Base-by-base conservation (phyloP, 2,113 vertebrate species). In the Micronycteris hirsuta region DNA sequence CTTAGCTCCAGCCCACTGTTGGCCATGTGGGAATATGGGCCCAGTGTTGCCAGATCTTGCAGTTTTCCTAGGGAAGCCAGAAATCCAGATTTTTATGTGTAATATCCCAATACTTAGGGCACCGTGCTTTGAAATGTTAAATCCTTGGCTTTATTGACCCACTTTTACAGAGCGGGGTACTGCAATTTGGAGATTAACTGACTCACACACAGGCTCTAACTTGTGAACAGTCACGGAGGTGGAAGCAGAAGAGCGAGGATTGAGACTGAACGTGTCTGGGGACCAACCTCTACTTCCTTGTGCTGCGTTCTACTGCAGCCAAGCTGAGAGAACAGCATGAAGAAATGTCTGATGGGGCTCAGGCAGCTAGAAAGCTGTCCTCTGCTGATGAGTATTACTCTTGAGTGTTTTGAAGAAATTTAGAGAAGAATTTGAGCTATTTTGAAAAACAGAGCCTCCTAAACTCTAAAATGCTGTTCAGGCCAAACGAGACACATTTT, bases 41-140 rank as follows among this genome's bases (percentile, higher is more conserved):
- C 41, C 31, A 28, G 10, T 77, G 11, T 87, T 73, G 63, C 61
- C 70, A 36, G 24, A 54, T 67, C 90, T 41, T 70, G 38, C 12
- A 56, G n/a, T 74, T 95, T 94, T 89, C 89, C n/a, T 36, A 73
- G 67, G 78, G 47, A 96, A 92, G 31, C 63, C 28, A 68, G 80
- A 91, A 91, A 94, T 73, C 41, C 9, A 70, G 61, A 74, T 68
- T 80, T 96, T 88, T 91, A 43, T 67, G 15, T 56, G 22, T 86
- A 61, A 14, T 93, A 71, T 88, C 22, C 43, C 41, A n/a, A 2
- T 86, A 91, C 63, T 94, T 61, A 77, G n/a, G 88, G 80, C n/a
- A 58, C 49, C 67, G 14, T 77, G 47, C 36, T 93, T 93, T 61
- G 22, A 47, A 86, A 41, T 81, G 31, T n/a, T 82, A 74, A 68